These are phyloP conservation scores for Drosophila murphyi DNA, from an alignment of 1,140 invertebrate species.

Conservation along the genomic window DNA sequence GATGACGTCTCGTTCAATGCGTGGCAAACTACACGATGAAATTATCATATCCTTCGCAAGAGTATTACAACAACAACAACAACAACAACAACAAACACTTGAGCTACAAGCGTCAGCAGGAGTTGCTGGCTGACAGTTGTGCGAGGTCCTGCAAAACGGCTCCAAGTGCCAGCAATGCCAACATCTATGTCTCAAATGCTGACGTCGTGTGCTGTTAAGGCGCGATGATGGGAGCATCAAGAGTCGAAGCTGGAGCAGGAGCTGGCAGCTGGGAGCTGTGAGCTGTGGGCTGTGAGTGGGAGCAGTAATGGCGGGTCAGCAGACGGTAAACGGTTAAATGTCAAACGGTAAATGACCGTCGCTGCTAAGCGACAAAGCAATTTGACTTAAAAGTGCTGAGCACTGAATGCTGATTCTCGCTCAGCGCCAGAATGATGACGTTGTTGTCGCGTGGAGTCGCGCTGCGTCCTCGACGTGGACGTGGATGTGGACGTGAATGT, in stretches of 20 bases:
- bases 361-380: slow-evolving; percentile 70
- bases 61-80: slow-evolving; percentile 3
- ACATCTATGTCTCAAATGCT: slow-evolving; percentile 56
- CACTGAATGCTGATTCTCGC: slow-evolving; percentile 55
- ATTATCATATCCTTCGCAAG: too few species aligned
- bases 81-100: slow-evolving; percentile 57
- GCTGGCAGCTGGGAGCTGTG: background rate
- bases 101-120: slow-evolving; percentile 32
- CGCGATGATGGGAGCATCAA: background rate
- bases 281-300: too few species aligned
- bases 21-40: too few species aligned
- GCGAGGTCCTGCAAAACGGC: background rate
- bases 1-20: too few species aligned
- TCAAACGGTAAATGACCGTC: slow-evolving; percentile 55
- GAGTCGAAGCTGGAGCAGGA: background rate
- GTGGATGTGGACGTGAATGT: background rate
- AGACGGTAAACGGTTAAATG: slow-evolving; percentile 7
- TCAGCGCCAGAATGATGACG: slow-evolving; percentile 24
- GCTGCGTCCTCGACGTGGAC: background rate
- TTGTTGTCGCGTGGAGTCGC: background rate
- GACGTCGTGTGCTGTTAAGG: slow-evolving; percentile 24
- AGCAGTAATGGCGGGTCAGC: slow-evolving; percentile 18
- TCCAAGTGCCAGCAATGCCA: background rate
- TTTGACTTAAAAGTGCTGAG: slow-evolving; percentile 83
- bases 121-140: slow-evolving; percentile 32